phyloP scores from a whole-genome alignment of 2,888 invertebrate species.

The Trachelus troglodyta region DNA sequence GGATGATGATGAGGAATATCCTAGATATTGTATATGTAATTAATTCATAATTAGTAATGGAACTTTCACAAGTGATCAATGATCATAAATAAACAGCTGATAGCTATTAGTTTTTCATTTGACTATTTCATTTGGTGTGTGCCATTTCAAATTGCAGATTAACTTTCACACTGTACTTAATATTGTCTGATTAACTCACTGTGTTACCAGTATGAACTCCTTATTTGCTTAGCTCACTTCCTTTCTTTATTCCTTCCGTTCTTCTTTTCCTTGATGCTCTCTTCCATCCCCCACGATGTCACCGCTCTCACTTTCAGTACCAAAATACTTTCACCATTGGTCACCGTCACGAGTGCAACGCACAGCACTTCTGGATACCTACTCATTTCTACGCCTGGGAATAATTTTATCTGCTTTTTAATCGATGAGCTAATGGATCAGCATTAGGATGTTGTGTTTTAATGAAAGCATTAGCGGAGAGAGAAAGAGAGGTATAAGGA shows the following conservation, averaged over 20 bases:
- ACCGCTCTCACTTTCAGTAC: constrained; percentile 51
- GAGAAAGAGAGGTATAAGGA: not conserved
- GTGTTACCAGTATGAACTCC: not conserved
- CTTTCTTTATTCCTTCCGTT: constrained; percentile 25
- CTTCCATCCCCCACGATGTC: constrained; percentile 6
- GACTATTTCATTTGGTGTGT: no score
- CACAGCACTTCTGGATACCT: not conserved
- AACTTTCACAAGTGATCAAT: no score
- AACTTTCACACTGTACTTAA: constrained; percentile 14
- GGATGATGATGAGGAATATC: no score
- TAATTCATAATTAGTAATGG: no score
- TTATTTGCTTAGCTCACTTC: not conserved
- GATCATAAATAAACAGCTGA: no score
- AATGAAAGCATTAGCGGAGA: not conserved
- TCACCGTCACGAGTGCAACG: constrained; percentile 7
- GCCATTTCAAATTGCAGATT: not conserved
- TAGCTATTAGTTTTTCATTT: no score
- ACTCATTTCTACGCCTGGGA: no score
- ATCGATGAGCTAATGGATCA: no score
- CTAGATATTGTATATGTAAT: no score
- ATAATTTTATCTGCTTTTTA: no score
- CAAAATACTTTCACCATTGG: constrained; percentile 55
- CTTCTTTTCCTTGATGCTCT: constrained; percentile 5
- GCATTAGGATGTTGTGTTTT: no score
- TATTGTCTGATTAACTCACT: no score